Conservation (phyloP, 2,888 invertebrate species). For the Ectobius pallidus region DNA sequence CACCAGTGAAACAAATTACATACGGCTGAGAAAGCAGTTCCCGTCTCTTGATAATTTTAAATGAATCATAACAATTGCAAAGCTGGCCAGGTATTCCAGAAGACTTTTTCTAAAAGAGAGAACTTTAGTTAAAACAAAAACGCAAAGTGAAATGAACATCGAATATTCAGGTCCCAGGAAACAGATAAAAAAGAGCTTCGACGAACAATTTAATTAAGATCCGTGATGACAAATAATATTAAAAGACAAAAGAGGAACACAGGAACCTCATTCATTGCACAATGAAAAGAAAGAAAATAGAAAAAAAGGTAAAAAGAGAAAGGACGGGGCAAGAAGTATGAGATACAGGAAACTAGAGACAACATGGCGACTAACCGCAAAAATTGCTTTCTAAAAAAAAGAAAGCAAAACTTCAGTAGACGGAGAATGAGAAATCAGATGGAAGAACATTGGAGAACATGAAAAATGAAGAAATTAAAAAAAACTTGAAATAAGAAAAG, state of each 20-base stretch:
- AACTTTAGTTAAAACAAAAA: neutral
- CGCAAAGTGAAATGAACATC: slow-evolving; percentile 14
- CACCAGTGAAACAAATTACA: too few relatives aligned
- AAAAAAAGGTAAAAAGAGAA: slow-evolving; percentile 9
- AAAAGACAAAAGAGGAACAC: slow-evolving; percentile 25
- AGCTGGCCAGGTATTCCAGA: neutral
- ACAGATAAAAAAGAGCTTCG: slow-evolving; percentile 22
- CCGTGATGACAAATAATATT: slow-evolving; percentile 28
- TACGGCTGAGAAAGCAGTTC: too few relatives aligned
- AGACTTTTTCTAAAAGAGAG: neutral
- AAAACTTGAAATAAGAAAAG: slow-evolving; percentile 25
- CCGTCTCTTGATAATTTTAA: too few relatives aligned
- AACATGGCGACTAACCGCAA: slow-evolving; percentile 26
- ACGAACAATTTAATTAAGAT: slow-evolving; percentile 33
- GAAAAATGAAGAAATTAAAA: slow-evolving; percentile 10
- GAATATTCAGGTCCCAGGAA: slow-evolving; percentile 12
- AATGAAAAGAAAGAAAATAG: slow-evolving; percentile 17
- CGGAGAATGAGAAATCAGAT: slow-evolving; percentile 24
- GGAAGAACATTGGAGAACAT: slow-evolving; percentile 21
- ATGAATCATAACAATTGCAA: neutral
- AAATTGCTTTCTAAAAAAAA: slow-evolving; percentile 13
- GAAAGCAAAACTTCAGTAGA: neutral
- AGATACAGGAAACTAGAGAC: slow-evolving; percentile 23
- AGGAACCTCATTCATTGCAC: slow-evolving; percentile 28
- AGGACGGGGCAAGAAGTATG: neutral